Evolutionary conservation across 2,113 vertebrate species (phyloP), one percentile per base, ranked within the genome.

Genomic region (Crocuta crocuta): DNA sequence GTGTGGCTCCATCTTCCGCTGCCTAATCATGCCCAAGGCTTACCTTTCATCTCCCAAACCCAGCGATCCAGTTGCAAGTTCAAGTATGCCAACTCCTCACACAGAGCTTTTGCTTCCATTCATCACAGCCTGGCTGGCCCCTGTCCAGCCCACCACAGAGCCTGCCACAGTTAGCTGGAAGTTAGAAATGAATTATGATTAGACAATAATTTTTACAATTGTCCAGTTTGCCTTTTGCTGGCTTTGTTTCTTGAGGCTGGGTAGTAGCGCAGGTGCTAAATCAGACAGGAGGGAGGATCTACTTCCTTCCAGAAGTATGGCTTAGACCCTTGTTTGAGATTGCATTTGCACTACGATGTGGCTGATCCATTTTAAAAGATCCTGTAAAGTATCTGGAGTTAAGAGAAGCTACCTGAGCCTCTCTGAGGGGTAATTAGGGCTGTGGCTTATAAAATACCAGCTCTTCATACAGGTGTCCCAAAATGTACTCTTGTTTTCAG

Each of bases 201-300:
- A 92, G 58, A 96, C 91, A 87, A 83, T 89, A 74, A 68, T 81
- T 95, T 95, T 95, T 71, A 94, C 68, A 83, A 19, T 70, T 1
- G 0, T 82, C 48, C 21, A 7, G 24, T 50, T 87, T 81, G 74
- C 84, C 79, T 89, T 92, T 84, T 43, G 35, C 76, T 94, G 80
- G n/a, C 74, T 95, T 92, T 96, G 79, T 96, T 94, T 97, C 93
- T 80, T 12, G n/a, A 78, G 81, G 73, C 50, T 61, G 63, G 76
- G 35, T 66, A 91, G 96, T 68, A 84, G 65, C 15, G 33, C 39
- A 50, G 53, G n/a, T 17, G 15, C 19, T 53, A 71, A 58, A 53
- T 55, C 63, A 19, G 61, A 86, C 4, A 50, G 31, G 21, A 61
- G 45, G 61, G 19, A 91, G 84, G 85, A 78, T 10, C 2, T 3